A percentile compares a stretch with the other conserved stretches of the same genome.
Conservation (phyloP, 1,140 invertebrate species). For the Leucophenga varia region DNA sequence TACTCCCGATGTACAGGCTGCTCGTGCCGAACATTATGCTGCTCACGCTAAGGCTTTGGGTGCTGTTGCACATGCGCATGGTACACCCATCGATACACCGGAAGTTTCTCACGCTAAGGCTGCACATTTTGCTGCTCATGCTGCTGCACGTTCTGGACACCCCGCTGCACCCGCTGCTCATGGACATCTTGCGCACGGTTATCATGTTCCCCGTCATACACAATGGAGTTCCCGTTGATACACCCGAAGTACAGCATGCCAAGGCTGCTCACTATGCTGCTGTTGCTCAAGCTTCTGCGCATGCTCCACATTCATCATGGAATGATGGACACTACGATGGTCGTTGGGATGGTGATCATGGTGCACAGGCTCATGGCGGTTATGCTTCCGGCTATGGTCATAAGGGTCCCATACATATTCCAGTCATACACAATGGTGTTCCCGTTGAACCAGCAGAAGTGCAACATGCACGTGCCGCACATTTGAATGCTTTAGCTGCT, state of each 20-base stretch:
- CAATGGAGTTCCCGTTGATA: conserved; percentile 62
- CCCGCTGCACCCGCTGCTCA: conserved; percentile 33
- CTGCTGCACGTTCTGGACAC: conserved; percentile 38
- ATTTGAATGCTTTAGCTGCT: conserved; percentile 60
- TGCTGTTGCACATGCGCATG: conserved; percentile 46
- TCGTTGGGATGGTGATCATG: conserved; percentile 29
- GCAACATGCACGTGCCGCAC: conserved; percentile 62
- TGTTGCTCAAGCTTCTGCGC: conserved; percentile 58
- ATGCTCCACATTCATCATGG: conserved; percentile 32
- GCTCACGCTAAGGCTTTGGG: conserved; percentile 62
- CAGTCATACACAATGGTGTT: conserved; percentile 59
- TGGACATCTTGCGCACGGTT: conserved; percentile 25
- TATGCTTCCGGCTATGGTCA: conserved; percentile 44
- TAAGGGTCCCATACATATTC: conserved; percentile 56
- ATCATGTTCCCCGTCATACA: conserved; percentile 57
- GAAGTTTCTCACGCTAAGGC: conserved; percentile 57
- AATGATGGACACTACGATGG: conserved; percentile 42
- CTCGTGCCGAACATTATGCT: conserved; percentile 64
- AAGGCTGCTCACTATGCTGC: conserved; percentile 64
- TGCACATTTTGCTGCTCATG: conserved; percentile 46
- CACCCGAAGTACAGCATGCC: conserved; percentile 63
- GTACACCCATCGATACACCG: conserved; percentile 55
- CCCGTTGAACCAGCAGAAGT: conserved; percentile 65
- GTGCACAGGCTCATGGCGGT: conserved; percentile 21
- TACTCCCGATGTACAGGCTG: conserved; percentile 66